Evolutionary conservation across 2,888 invertebrate genomes (phyloP), one percentile per base, ranked within the genome.

Genomic region (Tillus elongatus): DNA sequence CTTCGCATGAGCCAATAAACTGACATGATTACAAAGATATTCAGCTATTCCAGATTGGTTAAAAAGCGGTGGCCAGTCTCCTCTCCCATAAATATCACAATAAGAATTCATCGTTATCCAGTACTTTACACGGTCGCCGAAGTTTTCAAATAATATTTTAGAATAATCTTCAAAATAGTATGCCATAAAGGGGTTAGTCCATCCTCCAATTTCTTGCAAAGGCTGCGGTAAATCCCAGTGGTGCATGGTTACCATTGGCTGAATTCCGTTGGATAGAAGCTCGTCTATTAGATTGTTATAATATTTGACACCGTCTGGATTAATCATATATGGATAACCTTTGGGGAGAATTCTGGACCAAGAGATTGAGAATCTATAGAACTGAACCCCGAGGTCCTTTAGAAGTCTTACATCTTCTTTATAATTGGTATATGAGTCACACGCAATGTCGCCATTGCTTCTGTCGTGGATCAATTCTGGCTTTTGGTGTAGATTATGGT

Each of bases 91-190:
- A 13, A 35, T 37, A 24, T 38, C 13, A 13, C 30, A 15, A 4
- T 33, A 32, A 51, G 82, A 81, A 52, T 82, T 82, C 46, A 82
- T 68, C 0, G 83, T 82, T 30, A 79, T 73, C 79, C 82, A 83
- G 40, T 56, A 52, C 46, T 77, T 75, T 33, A 77, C 72, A 52
- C 66, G 67, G 47, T 68, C 69, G 15, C 75, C 76, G 46, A 74
- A 75, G 39, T 68, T 62, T 41, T 63, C 63, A 56, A 69, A 76
- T 56, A 73, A 69, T 2, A 75, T 33, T 37, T 69, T 66, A 2
- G 75, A 64, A 48, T 74, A 77, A 45, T 75, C 74, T 15, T 63
- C 67, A 64, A 73, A 73, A 8, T 12, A 32, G 10, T 32, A 9
- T 4, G 6, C 13, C 9, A 32, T 13, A 4, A 4, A 6, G 8